These are phyloP conservation scores for Crambe crambe DNA, from an alignment of 37 sponge, comb jelly and placozoan species.

Conservation along the genomic window DNA sequence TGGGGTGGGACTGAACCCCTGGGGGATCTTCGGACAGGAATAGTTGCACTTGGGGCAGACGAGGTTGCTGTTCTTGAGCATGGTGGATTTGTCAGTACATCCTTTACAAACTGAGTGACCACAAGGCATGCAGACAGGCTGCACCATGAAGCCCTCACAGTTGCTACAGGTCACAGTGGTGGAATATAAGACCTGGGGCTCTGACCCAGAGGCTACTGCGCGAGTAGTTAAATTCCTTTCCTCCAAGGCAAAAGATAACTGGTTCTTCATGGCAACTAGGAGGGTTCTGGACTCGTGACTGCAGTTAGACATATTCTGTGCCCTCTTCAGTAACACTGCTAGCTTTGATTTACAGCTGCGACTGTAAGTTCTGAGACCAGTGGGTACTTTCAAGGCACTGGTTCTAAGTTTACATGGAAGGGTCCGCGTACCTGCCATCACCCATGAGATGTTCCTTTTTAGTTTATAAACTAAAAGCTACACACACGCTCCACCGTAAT, in stretches of 20 bases:
- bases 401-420: too few relatives aligned
- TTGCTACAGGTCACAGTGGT: slow-evolving; percentile 19
- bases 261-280: neutral
- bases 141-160: slow-evolving; percentile 63
- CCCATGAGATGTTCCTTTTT: too few relatives aligned
- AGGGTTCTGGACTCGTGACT: slow-evolving; percentile 24
- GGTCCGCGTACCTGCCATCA: too few relatives aligned
- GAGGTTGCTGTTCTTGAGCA: neutral
- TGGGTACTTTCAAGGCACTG: too few relatives aligned
- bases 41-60: slow-evolving; percentile 46
- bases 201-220: neutral
- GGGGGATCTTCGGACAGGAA: slow-evolving; percentile 10
- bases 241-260: neutral
- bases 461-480: too few relatives aligned
- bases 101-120: slow-evolving; percentile 69
- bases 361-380: too few relatives aligned
- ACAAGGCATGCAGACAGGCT: slow-evolving; percentile 77
- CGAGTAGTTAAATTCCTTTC: too few relatives aligned
- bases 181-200: neutral
- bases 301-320: slow-evolving; percentile 20
- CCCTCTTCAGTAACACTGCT: slow-evolving; percentile 3
- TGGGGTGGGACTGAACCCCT: neutral
- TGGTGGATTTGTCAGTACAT: slow-evolving; percentile 29
- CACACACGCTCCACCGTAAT: too few relatives aligned
- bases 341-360: too few relatives aligned